Evolutionary conservation across 2,888 invertebrate species (phyloP), one percentile per base, ranked within the genome.

Genomic region (Sinohyriopsis cumingii): DNA sequence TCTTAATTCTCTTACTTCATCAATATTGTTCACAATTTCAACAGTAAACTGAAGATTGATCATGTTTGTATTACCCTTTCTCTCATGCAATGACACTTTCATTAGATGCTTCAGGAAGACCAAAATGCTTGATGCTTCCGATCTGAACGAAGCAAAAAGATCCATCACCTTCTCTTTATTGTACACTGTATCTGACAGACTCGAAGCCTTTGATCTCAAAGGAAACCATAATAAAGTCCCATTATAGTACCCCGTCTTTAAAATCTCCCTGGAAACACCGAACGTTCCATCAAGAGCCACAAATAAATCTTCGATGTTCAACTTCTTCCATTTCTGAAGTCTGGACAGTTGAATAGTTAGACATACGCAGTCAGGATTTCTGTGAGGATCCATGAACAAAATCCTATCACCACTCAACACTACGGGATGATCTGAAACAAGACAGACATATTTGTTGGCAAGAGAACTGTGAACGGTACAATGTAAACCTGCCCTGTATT

Each of bases 171-270:
- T 84, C 22, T 77, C 67, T 9, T 74, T 63, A 9, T 69, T 63
- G 68, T 86, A 87, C 18, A 80, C n/a, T 12, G 73, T 84, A 28
- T 78, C 76, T 24, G 85, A 87, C 15, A 87, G 72, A 12, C 75
- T 73, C 15, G 87, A 84, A 53, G 66, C 55, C n/a, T 60, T 65
- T 24, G 76, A 65, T 9, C 88, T 77, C n/a, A 88, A 71, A 7
- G 88, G 88, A 71, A 88, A 87, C 73, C 88, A 75, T 65, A 88
- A 87, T 61, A 88, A 25, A 6, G 88, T 87, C 55, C 88, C 88
- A 9, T 76, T 55, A 67, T 75, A 87, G 67, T 69, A 69, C 12
- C 84, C 82, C 6, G 9, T 33, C 9, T 67, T 63, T 3, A 71
- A 60, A 19, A 84, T 71, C 20, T 70, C 67, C 22, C 73, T 55